Evolutionary conservation across 2,888 invertebrate genomes (phyloP).

Genomic region (Lasioglossum oenotherae): DNA sequence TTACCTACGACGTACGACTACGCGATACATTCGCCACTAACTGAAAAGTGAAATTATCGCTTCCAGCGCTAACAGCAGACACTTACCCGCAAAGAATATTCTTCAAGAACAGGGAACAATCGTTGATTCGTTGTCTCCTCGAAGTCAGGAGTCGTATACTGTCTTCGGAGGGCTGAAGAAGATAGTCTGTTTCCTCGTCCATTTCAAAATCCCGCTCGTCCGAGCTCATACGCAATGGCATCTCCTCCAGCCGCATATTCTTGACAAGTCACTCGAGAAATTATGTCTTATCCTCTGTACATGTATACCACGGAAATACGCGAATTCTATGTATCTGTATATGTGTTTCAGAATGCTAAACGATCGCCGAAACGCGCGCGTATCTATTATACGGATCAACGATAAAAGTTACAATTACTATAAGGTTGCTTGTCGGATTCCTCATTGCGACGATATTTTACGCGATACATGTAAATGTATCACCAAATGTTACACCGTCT

Average conservation of each 20-base stretch:
- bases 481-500: conserved; percentile 25
- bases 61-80: conserved; percentile 44
- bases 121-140: conserved; percentile 76
- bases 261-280: conserved; percentile 40
- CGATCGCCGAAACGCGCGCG: neutral
- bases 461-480: neutral
- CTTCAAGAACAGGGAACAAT: conserved; percentile 77
- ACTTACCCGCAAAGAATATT: conserved; percentile 81
- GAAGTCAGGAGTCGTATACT: conserved; percentile 78
- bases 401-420: conserved; percentile 25
- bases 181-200: conserved; percentile 83
- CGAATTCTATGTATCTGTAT: neutral
- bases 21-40: neutral
- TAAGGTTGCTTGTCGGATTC: conserved; percentile 11
- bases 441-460: conserved; percentile 21
- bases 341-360: neutral
- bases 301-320: conserved; percentile 6
- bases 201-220: conserved; percentile 84
- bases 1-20: too few relatives aligned
- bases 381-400: neutral
- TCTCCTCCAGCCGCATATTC: conserved; percentile 82
- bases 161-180: conserved; percentile 81
- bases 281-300: conserved; percentile 27
- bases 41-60: neutral
- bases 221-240: conserved; percentile 81